Evolutionary conservation across 2,797 vertebrate genomes (phyloP), one percentile per base, ranked within the genome.

Genomic region (Selene dorsalis): DNA sequence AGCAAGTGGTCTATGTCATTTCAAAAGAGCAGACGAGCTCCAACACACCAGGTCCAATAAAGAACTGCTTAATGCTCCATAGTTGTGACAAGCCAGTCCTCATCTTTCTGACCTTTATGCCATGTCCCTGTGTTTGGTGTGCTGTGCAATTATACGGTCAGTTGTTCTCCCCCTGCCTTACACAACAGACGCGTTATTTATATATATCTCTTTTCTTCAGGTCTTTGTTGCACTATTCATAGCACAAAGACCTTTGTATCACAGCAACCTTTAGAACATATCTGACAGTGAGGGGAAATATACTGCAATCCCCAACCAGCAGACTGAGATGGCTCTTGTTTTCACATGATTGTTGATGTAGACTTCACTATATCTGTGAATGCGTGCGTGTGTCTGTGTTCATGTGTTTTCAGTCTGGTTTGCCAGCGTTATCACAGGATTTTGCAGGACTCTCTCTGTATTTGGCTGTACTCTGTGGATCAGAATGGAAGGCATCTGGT

Each of bases 401-500:
- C 2, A 4, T 73, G 67, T 73, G 65, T 80, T 77, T 65, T 72
- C 47, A 24, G 12, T 73, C 28, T 77, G 50, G 39, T 73, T 48
- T 76, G 73, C 69, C 43, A 64, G 66, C 56, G 47, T 76, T 72
- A 75, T 81, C 41, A 75, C 52, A 73, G 75, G 69, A 61, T 68
- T 75, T 75, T 77, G 43, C 67, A 60, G 39, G 18, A 77, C 66
- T 78, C 32, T 75, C 53, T 65, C 43, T 75, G 79, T 75, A 47
- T 79, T 83, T 77, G 62, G 52, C 69, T 77, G 63, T 57, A 38
- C 41, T 68, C 69, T 64, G 38, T 63, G 50, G 32, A 86, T 80
- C 60, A 68, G 50, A 81, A 73, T 24, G 20, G 63, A 72, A 78
- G 79, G 61, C 73, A 79, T 82, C 74, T 90, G 80, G 22, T 87